Evolutionary conservation across 2,113 vertebrate species (phyloP), one percentile per base, ranked within the genome.

Genomic region (Lycocorax pyrrhopterus): DNA sequence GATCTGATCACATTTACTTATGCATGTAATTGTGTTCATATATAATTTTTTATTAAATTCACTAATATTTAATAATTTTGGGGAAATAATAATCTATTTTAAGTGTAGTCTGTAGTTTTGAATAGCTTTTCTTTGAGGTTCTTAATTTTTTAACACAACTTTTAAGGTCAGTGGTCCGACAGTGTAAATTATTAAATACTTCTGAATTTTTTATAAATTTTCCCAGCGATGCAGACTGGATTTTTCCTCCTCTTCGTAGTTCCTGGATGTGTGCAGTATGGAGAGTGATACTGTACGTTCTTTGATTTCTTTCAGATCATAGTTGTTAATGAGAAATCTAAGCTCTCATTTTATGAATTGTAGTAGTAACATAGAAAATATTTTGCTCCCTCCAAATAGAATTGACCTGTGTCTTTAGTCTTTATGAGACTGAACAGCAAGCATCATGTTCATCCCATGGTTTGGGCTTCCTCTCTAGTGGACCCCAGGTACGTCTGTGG

Each of bases 61-160:
- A 88, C 71, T 46, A 39, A 52, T 58, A 83, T 41, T 90, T 87
- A 80, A 90, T 94, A 80, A 83, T 93, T 89, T 77, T 46, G 18
- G 35, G 53, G 33, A 91, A 35, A 43, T 47, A 79, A 85, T 93
- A 87, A 90, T 86, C 18, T 80, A n/a, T 89, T 91, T 91, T 81
- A 96, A 95, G 62, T 77, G 77, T 60, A 41, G 56, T 73, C 88
- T 56, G 27, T 94, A 67, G 68, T 87, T 96, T 72, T 76, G 17
- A 94, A 91, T 94, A 90, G 93, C 30, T 89, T 92, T 95, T 89
- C 68, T 92, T 81, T 79, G n/a, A 95, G 75, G 72, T 79, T 92
- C 96, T 95, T 97, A 96, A 96, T 96, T 97, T 96, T 97, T 97
- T 95, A 97, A 96, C 87, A 95, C 68, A 94, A 97, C 77, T 96